A percentile compares a stretch with the other conserved stretches of the same genome.
phyloP scores from a whole-genome alignment of 2,888 invertebrate species.

The Scaptomyza cyrtandrae region DNA sequence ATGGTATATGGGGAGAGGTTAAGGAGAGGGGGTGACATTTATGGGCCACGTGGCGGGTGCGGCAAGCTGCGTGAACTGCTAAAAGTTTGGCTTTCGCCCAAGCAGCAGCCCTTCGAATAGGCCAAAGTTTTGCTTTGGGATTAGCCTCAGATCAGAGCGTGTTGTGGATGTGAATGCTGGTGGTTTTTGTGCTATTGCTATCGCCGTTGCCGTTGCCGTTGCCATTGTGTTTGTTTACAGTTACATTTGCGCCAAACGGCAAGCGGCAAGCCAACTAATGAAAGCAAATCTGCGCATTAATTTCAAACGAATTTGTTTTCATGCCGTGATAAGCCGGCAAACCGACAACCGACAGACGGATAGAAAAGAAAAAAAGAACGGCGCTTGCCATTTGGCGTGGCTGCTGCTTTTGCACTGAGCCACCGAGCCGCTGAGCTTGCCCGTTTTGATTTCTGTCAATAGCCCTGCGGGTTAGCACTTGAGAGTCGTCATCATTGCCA shows the following conservation, averaged over 20 bases:
- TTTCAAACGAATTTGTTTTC: slow-evolving; percentile 83
- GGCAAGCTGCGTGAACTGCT: slow-evolving; percentile 29
- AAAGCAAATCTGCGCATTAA: slow-evolving; percentile 83
- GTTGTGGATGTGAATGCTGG: slow-evolving; percentile 55
- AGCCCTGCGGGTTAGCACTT: slow-evolving; percentile 76
- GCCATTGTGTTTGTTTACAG: slow-evolving; percentile 73
- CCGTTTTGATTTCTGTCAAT: slow-evolving; percentile 79
- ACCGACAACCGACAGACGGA: slow-evolving; percentile 46
- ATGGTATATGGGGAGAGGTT: neutral
- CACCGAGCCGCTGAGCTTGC: slow-evolving; percentile 33
- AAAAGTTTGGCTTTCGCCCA: slow-evolving; percentile 50
- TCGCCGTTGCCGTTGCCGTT: slow-evolving; percentile 37
- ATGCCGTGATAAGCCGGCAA: slow-evolving; percentile 82
- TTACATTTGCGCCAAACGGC: slow-evolving; percentile 66
- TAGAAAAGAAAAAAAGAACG: slow-evolving; percentile 23
- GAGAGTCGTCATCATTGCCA: slow-evolving; percentile 62
- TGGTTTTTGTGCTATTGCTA: slow-evolving; percentile 35
- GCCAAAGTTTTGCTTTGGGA: slow-evolving; percentile 75
- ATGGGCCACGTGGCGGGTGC: slow-evolving; percentile 63
- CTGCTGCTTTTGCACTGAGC: slow-evolving; percentile 15
- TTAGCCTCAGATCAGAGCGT: slow-evolving; percentile 66
- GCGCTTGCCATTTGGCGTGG: slow-evolving; percentile 74
- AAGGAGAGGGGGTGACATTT: slow-evolving; percentile 6
- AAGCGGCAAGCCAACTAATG: slow-evolving; percentile 73
- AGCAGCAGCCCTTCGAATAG: slow-evolving; percentile 49